Conservation (phyloP, 2,113 vertebrate genomes). For the Microcebus griseorufus region DNA sequence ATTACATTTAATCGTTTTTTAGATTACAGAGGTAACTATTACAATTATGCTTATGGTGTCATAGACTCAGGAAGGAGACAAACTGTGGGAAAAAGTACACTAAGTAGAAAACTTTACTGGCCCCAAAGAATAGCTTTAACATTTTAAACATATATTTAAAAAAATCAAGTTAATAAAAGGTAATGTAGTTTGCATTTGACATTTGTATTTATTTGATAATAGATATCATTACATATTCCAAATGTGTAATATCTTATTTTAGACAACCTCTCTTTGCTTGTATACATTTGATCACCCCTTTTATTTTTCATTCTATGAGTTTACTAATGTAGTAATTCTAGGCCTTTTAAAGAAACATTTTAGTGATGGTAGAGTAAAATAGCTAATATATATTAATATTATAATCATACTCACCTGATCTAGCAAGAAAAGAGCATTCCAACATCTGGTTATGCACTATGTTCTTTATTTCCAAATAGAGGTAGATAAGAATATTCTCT, state of each 20-base stretch:
- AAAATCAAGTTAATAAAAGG: background rate
- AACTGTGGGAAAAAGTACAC: background rate
- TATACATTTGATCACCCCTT: background rate
- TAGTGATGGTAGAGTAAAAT: background rate
- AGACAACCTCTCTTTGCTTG: background rate
- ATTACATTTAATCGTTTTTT: background rate
- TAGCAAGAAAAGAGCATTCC: background rate
- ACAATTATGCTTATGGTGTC: background rate
- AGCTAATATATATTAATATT: background rate
- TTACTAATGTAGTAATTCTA: background rate
- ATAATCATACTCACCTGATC: background rate
- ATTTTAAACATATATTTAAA: background rate
- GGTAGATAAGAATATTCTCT: background rate
- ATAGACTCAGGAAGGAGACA: background rate
- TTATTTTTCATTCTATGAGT: conserved; percentile 28
- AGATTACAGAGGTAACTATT: background rate
- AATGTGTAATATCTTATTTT: background rate
- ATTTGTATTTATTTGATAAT: conserved; percentile 2
- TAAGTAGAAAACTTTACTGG: background rate
- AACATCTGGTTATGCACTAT: background rate
- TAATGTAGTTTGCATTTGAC: background rate
- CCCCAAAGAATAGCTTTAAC: background rate
- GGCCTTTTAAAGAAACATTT: background rate
- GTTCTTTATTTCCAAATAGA: conserved; percentile 42
- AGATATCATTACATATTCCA: background rate